Percentiles rank a stretch among this genome's conserved stretches.
Conservation (phyloP, 2,113 vertebrate genomes). For the Taurulus bubalis region DNA sequence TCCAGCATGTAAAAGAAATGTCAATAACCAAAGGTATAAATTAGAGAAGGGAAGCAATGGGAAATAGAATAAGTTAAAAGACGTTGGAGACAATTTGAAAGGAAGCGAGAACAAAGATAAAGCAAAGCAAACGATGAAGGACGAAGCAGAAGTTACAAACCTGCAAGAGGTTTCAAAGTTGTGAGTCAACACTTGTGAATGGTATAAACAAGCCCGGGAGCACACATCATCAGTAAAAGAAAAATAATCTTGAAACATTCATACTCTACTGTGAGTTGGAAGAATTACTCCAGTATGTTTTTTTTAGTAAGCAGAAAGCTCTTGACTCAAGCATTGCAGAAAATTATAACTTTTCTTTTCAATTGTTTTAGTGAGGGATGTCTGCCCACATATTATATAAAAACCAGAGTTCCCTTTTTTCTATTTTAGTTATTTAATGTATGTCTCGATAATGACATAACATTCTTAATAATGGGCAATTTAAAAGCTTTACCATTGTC, state of each 20-base stretch:
- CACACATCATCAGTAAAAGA: background rate
- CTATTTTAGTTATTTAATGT: background rate
- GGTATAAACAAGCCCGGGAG: background rate
- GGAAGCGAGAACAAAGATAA: background rate
- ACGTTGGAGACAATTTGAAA: background rate
- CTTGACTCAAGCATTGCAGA: background rate
- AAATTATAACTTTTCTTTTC: background rate
- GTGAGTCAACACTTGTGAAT: background rate
- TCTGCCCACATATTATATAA: background rate
- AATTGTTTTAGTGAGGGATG: background rate
- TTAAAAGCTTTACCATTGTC: background rate
- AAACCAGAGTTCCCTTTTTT: background rate
- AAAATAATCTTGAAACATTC: background rate
- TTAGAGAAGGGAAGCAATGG: constrained; percentile 4
- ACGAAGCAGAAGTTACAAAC: background rate
- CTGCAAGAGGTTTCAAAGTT: background rate
- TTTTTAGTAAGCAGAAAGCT: background rate
- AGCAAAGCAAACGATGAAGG: background rate
- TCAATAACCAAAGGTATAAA: constrained; percentile 15
- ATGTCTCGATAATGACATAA: background rate
- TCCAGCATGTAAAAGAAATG: background rate
- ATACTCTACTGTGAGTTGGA: background rate
- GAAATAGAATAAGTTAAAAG: background rate
- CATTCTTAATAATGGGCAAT: background rate
- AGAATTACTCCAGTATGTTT: background rate